Conservation (phyloP, 2,797 vertebrate species). For the Pangasius larnaudii region DNA sequence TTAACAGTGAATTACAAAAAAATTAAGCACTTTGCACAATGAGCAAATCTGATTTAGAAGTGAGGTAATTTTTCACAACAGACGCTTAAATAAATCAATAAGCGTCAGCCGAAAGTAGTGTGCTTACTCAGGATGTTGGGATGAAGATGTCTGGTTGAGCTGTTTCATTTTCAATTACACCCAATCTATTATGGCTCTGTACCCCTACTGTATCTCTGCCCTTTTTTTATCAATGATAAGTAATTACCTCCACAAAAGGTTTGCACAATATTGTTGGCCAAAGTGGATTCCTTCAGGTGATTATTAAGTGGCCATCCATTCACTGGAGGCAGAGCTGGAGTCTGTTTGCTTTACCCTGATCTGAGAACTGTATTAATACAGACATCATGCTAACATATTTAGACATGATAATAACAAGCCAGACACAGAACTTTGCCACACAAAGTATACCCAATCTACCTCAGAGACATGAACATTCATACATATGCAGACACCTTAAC, state of each 20-base stretch:
- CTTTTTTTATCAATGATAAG: conserved; percentile 40
- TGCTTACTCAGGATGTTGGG: conserved; percentile 60
- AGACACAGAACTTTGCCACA: background rate
- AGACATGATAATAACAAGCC: background rate
- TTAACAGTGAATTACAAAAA: conserved; percentile 32
- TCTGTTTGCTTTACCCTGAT: conserved; percentile 28
- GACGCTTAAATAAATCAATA: conserved; percentile 63
- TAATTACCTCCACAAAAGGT: conserved; percentile 45
- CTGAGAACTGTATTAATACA: conserved; percentile 33
- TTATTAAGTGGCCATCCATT: background rate
- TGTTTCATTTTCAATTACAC: conserved; percentile 50
- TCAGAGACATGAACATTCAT: background rate
- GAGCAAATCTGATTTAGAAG: conserved; percentile 43
- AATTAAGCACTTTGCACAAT: conserved; percentile 52
- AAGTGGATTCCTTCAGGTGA: conserved; percentile 1
- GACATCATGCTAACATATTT: background rate
- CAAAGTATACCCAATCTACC: background rate
- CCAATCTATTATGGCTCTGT: conserved; percentile 43
- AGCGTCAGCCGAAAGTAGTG: conserved; percentile 45
- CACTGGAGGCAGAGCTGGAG: background rate
- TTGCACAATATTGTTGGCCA: conserved; percentile 24
- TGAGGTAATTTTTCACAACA: conserved; percentile 60
- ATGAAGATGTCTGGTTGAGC: conserved; percentile 35
- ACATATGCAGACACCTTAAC: conserved; percentile 3
- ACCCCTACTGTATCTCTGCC: conserved; percentile 39